Evolutionary conservation across 2,113 vertebrate genomes (phyloP).

Genomic region (Colius striatus): DNA sequence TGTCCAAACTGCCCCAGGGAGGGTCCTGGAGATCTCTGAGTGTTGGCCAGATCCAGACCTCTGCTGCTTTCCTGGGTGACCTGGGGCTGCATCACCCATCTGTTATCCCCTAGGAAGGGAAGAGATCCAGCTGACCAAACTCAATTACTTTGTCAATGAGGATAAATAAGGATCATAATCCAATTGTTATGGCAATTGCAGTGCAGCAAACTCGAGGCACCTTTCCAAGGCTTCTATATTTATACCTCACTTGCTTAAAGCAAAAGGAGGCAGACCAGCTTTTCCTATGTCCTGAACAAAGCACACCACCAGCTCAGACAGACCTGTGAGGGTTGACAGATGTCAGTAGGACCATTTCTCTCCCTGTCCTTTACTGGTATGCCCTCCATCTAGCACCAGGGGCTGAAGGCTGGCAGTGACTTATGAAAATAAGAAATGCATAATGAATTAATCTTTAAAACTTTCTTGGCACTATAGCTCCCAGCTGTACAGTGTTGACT

Average conservation of each 20-base stretch:
- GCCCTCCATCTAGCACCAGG: not conserved
- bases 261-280: not conserved
- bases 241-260: not conserved
- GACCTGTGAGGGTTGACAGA: not conserved
- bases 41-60: not conserved
- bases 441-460: not conserved
- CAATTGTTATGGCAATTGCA: conserved; percentile 40
- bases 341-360: not conserved
- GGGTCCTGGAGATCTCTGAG: not conserved
- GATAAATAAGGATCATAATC: conserved; percentile 56
- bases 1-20: not conserved
- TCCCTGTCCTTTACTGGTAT: not conserved
- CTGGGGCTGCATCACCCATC: not conserved
- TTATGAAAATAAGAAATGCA: not conserved
- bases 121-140: conserved; percentile 9
- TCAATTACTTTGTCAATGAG: conserved; percentile 29
- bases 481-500: not conserved
- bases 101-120: not conserved
- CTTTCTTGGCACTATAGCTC: not conserved
- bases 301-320: not conserved
- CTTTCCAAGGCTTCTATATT: conserved; percentile 46
- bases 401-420: not conserved
- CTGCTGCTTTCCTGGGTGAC: not conserved
- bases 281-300: not conserved
- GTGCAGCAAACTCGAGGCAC: not conserved